A percentile compares a stretch with the other conserved stretches of the same genome.
These are phyloP conservation scores for Ceratitis capitata DNA, from an alignment of 1,140 invertebrate species.

Conservation along the genomic window DNA sequence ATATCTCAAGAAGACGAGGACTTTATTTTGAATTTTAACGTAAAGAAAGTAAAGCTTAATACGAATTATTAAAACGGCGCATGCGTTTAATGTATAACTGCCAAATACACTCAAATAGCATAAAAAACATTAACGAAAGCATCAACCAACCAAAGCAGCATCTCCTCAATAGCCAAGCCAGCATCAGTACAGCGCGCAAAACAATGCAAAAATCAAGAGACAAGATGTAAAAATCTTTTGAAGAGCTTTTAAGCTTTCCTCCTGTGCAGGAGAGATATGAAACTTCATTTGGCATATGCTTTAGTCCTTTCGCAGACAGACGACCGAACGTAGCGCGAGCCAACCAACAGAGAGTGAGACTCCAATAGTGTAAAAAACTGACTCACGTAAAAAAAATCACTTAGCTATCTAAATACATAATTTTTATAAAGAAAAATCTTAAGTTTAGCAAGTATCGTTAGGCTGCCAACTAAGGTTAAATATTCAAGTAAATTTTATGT, in stretches of 20 bases:
- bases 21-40: background rate
- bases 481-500: background rate
- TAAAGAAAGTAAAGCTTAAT: background rate
- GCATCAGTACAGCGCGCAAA: background rate
- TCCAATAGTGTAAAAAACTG: conserved; percentile 5
- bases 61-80: background rate
- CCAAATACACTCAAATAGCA: background rate
- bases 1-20: no score
- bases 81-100: background rate
- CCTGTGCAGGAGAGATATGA: background rate
- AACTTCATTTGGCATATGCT: background rate
- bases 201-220: background rate
- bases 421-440: background rate
- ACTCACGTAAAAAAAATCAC: background rate
- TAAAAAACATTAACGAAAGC: background rate
- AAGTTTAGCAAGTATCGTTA: background rate
- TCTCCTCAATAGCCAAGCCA: background rate
- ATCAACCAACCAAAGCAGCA: background rate
- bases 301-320: conserved; percentile 29
- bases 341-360: background rate
- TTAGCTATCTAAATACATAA: background rate
- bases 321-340: conserved; percentile 20
- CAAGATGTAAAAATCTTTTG: background rate
- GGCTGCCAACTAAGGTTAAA: conserved; percentile 3
- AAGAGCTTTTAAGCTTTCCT: background rate